Evolutionary conservation across 1,140 invertebrate genomes (phyloP), one percentile per base, ranked within the genome.

Genomic region (Lordiphosa clarofinis): DNA sequence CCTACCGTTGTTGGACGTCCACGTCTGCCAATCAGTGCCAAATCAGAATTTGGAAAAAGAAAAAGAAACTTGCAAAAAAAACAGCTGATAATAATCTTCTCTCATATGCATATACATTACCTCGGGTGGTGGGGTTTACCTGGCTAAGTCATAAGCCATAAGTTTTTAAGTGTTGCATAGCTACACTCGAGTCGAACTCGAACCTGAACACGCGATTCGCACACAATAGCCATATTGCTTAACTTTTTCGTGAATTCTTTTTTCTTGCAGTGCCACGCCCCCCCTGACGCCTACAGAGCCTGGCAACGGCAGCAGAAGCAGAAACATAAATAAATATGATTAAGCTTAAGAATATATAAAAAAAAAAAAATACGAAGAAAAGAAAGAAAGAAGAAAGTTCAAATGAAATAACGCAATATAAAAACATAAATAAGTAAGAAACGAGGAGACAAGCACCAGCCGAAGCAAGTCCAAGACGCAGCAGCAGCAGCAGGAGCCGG

Each of bases 341-440:
- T 76, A 84, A 82, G 78, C 76, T 84, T 84, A 82, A 82, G 78
- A 82, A 82, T 84, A 82, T 84, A 84, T 82, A 82, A 84, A 67
- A 84, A 81, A 84, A 67, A 84, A 81, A 52, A 43, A 42, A 53
- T 19, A 75, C 81, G 37, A 50, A 50, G 49, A 5, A 48, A 38
- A 7, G 5, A 31, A 7, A 46, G 9, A 55, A 43, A 35, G 42
- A 43, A 28, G 72, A 68, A 72, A 82, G 76, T 84, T 84, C 78
- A 82, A 82, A 82, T 82, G 78, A 82, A 82, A 82, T 82, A 82
- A 84, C 78, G 76, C 76, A 82, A 82, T 82, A 82, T 60, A 82
- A 75, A 81, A 82, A 81, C 73, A 82, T 84, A 82, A 82, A 66
- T 68, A 82, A 82, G 71, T 38, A 56, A 62, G 54, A 54, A 68